These are phyloP conservation scores for Heliconius melpomene DNA, from an alignment of 1,140 invertebrate genomes.

Conservation along the genomic window DNA sequence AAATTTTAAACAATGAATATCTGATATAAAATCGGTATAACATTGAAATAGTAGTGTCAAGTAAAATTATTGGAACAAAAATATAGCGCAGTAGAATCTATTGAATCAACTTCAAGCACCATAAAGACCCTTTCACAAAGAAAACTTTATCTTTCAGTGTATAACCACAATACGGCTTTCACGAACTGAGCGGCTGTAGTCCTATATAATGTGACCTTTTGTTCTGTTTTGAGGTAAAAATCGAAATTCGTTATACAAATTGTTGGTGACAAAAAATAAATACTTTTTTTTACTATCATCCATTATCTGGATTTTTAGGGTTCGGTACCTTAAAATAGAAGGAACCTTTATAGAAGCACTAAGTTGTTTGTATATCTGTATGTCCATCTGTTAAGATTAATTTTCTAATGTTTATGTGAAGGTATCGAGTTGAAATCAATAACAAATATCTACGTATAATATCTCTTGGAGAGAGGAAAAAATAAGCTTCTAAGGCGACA, in stretches of 20 bases:
- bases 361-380: too few species aligned
- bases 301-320: too few species aligned
- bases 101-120: constrained; percentile 5
- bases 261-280: neutral
- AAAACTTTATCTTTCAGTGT: constrained; percentile 1
- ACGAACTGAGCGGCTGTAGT: neutral
- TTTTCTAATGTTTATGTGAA: too few species aligned
- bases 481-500: too few species aligned
- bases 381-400: too few species aligned
- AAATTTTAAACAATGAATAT: neutral
- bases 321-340: too few species aligned
- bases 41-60: neutral
- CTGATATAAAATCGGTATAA: neutral
- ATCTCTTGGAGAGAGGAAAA: too few species aligned
- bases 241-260: neutral
- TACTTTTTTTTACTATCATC: too few species aligned
- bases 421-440: too few species aligned
- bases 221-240: neutral
- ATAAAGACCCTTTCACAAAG: constrained; percentile 1
- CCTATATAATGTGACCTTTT: neutral
- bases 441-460: too few species aligned
- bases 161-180: neutral
- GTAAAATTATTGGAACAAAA: constrained; percentile 3
- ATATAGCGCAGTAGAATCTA: neutral
- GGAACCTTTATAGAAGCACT: too few species aligned